phyloP scores from a whole-genome alignment of 2,113 vertebrate genomes.

The Sturnus vulgaris region DNA sequence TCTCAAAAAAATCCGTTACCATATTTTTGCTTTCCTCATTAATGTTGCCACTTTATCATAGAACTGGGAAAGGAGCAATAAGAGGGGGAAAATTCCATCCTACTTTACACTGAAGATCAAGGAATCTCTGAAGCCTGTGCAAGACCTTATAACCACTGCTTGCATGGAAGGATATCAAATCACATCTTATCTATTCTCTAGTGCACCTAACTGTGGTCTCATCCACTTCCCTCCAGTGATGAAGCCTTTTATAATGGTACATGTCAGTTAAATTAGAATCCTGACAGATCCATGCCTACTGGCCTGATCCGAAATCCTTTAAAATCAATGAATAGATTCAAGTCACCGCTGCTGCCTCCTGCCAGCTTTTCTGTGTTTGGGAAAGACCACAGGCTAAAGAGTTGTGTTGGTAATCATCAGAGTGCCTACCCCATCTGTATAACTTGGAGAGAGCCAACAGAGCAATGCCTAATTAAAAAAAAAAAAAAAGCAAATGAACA shows the following conservation, averaged over 20 bases:
- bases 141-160: not conserved
- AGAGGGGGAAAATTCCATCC: not conserved
- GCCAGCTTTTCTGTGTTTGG: not conserved
- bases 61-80: not conserved
- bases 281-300: not conserved
- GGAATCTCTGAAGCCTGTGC: not conserved
- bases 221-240: not conserved
- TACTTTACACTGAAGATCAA: not conserved
- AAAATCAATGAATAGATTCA: not conserved
- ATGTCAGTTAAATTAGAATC: slow-evolving; percentile 1
- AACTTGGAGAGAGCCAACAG: not conserved
- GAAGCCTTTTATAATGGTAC: not conserved
- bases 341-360: not conserved
- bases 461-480: not conserved
- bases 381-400: not conserved
- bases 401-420: not conserved
- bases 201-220: not conserved
- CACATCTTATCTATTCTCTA: not conserved
- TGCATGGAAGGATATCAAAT: not conserved
- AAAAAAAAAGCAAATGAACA: not conserved
- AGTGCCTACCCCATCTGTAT: not conserved
- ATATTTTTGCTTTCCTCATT: not conserved
- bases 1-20: not conserved
- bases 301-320: not conserved
- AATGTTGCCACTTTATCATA: not conserved